A percentile compares a stretch with the other conserved stretches of the same genome.
Evolutionary conservation across 2,113 vertebrate species (phyloP).

Genomic region (Ameiurus melas): DNA sequence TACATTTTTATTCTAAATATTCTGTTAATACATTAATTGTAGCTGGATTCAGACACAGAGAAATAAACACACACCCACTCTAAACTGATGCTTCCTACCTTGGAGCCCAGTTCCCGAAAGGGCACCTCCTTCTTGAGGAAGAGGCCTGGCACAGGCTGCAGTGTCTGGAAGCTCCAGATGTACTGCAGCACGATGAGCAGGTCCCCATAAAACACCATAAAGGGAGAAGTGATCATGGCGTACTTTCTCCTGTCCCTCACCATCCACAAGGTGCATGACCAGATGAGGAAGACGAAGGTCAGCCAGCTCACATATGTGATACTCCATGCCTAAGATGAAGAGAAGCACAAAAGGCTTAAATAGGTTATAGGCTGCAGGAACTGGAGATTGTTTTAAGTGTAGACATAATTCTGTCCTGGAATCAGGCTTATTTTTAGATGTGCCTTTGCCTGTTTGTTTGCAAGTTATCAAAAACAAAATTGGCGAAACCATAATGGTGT

Average conservation of each 20-base stretch:
- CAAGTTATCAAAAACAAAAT: not conserved
- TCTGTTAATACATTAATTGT: not conserved
- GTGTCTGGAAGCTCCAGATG: slow-evolving; percentile 86
- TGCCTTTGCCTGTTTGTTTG: not conserved
- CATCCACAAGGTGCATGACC: slow-evolving; percentile 97
- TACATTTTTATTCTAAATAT: not conserved
- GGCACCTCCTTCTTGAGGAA: slow-evolving; percentile 78
- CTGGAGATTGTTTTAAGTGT: not conserved
- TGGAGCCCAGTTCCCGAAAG: slow-evolving; percentile 83
- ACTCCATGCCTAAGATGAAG: slow-evolving; percentile 84
- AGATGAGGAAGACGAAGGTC: slow-evolving; percentile 89
- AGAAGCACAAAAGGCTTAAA: not conserved
- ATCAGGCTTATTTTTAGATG: not conserved
- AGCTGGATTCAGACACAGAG: not conserved
- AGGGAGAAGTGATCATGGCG: slow-evolving; percentile 90
- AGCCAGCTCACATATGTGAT: slow-evolving; percentile 96
- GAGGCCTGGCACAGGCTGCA: slow-evolving; percentile 80
- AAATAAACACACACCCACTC: slow-evolving; percentile 2
- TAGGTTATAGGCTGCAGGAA: not conserved
- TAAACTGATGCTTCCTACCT: slow-evolving; percentile 65
- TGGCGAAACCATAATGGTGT: not conserved
- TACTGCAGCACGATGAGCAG: slow-evolving; percentile 88
- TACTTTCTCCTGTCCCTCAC: slow-evolving; percentile 86
- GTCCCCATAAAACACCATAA: slow-evolving; percentile 91
- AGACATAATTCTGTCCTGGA: not conserved